These are phyloP conservation scores for Cyaniris semiargus DNA, from an alignment of 2,888 invertebrate species.

Conservation along the genomic window DNA sequence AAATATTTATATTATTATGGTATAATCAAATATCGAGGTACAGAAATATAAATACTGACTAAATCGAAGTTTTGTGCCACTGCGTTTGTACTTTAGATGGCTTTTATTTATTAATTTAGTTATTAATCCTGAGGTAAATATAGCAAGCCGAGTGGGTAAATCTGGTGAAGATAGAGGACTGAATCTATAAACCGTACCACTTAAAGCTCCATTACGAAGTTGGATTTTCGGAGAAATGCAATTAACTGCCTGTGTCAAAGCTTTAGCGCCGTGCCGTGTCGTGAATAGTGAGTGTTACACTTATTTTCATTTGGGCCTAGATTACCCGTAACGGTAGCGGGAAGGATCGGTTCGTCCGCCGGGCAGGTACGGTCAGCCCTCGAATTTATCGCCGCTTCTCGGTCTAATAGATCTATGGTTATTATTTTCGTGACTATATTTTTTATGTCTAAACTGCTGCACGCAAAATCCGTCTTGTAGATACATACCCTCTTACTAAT, in stretches of 20 bases:
- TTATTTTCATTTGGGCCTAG: neutral
- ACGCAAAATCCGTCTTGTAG: neutral
- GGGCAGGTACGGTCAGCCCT: neutral
- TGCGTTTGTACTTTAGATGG: neutral
- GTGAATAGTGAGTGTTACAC: neutral
- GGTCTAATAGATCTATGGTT: neutral
- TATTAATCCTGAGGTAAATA: neutral
- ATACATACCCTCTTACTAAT: too few relatives aligned
- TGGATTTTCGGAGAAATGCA: conserved; percentile 12
- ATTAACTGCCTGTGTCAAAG: neutral
- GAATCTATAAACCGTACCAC: too few relatives aligned
- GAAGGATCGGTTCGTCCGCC: neutral
- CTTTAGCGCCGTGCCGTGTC: neutral
- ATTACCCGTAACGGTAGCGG: neutral
- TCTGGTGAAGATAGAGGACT: neutral
- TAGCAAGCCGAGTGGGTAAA: neutral
- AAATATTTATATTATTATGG: neutral
- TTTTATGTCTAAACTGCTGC: neutral
- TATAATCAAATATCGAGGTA: neutral
- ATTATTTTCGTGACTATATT: neutral
- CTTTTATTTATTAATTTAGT: too few relatives aligned
- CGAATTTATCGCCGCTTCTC: neutral
- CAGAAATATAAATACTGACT: neutral
- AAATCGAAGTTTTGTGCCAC: neutral
- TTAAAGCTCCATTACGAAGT: neutral